These are phyloP conservation scores for Agapornis canus DNA, from an alignment of 2,797 vertebrate species.

Conservation along the genomic window DNA sequence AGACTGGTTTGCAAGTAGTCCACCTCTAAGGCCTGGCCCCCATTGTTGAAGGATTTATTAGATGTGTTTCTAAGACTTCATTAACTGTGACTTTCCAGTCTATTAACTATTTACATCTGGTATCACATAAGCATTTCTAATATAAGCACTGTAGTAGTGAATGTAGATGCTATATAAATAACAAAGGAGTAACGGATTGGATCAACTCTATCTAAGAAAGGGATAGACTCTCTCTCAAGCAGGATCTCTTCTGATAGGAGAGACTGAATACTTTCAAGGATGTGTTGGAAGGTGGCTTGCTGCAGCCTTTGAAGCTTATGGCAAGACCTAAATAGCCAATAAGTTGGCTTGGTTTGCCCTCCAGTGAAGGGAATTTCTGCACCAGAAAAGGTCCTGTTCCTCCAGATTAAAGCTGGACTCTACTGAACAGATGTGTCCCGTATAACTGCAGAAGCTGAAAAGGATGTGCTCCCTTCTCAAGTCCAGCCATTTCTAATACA, in stretches of 20 bases:
- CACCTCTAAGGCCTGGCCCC: background rate
- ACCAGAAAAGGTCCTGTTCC: background rate
- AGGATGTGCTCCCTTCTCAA: accelerated
- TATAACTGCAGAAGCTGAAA: background rate
- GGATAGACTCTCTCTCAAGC: background rate
- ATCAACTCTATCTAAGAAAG: background rate
- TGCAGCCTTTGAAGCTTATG: background rate
- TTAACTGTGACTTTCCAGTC: background rate
- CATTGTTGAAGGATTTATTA: background rate
- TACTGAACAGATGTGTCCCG: accelerated
- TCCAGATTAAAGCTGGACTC: background rate
- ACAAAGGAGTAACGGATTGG: background rate
- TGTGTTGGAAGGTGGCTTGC: background rate
- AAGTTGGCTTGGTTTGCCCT: background rate
- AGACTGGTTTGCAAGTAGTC: background rate
- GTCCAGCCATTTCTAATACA: background rate
- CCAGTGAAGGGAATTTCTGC: background rate
- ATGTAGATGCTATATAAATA: background rate
- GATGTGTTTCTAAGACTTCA: background rate
- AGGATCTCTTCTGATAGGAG: background rate
- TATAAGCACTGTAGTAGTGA: background rate
- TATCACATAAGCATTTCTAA: background rate
- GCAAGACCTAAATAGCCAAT: background rate
- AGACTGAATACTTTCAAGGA: background rate
- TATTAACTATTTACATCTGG: constrained; percentile 42